Evolutionary conservation across 2,113 vertebrate species (phyloP), one percentile per base, ranked within the genome.

Genomic region (Tursiops truncatus): DNA sequence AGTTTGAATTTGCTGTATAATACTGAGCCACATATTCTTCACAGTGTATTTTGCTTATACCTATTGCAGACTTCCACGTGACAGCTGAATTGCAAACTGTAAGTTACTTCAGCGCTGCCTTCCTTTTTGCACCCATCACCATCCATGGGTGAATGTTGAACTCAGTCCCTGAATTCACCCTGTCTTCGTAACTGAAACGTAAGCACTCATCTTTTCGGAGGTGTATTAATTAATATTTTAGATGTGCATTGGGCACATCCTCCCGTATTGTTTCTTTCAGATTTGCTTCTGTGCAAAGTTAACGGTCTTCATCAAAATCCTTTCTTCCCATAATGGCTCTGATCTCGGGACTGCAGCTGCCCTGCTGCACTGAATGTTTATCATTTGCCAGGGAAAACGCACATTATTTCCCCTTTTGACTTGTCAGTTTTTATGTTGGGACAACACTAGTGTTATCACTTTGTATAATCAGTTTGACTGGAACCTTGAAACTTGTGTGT

Each of bases 1-100:
- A 98, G 84, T 98, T 98, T 63, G 91, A 44, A 95, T 98, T 98
- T 97, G 68, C 94, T 79, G 44, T 97, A 89, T 87, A 97, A 90
- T 96, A 95, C 12, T 50, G 89, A 95, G 67, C 5, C 58, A 70
- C 12, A 1, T 89, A 96, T 79, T 97, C 82, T 91, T 95, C 90
- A 85, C 36, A 56, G 74, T 76, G 65, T n/a, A 94, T 76, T 97
- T 97, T 96, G 38, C 73, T 97, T 96, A 74, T 89, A 81, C 11
- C 38, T 97, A 25, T 95, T 85, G 53, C 96, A 95, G 94, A 84
- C 92, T 98, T 98, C 93, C 93, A 70, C 73, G 86, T 84, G 82
- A 93, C 93, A 97, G 85, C 80, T 91, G 98, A 97, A 95, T 97
- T 94, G 67, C 71, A 97, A 96, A 98, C 81, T 97, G 84, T 97